Conservation (phyloP, 2,888 invertebrate species). For the Cataglyphis rosenhaueri region DNA sequence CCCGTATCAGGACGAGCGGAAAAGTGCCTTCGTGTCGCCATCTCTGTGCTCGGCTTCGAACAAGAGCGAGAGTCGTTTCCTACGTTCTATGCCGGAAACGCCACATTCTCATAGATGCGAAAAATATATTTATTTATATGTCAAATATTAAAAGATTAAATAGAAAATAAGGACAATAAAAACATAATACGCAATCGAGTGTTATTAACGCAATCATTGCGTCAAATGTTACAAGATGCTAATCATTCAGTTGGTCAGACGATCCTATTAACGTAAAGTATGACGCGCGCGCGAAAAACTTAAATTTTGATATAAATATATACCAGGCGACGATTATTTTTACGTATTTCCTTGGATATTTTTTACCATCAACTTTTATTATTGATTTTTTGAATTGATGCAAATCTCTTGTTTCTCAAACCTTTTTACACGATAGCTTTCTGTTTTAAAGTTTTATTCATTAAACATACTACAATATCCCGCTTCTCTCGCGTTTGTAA, state of each 20-base stretch:
- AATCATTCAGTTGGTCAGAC: background rate
- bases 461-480: conserved; percentile 40
- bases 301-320: background rate
- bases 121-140: conserved; percentile 58
- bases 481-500: conserved; percentile 23
- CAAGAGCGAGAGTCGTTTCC: conserved; percentile 62
- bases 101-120: conserved; percentile 54
- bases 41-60: conserved; percentile 77
- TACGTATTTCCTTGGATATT: background rate
- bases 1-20: conserved; percentile 55
- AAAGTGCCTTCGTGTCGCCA: conserved; percentile 79
- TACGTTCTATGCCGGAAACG: conserved; percentile 49
- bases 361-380: background rate
- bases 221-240: background rate
- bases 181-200: background rate
- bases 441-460: conserved; percentile 37
- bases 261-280: background rate
- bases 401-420: background rate
- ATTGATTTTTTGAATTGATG: conserved; percentile 3
- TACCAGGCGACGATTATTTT: background rate
- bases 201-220: background rate
- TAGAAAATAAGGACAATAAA: background rate
- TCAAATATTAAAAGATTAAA: background rate
- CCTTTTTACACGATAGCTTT: conserved; percentile 8
- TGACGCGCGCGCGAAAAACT: background rate